Conservation (phyloP, 2,797 vertebrate genomes). For the Aulostomus chinensis region DNA sequence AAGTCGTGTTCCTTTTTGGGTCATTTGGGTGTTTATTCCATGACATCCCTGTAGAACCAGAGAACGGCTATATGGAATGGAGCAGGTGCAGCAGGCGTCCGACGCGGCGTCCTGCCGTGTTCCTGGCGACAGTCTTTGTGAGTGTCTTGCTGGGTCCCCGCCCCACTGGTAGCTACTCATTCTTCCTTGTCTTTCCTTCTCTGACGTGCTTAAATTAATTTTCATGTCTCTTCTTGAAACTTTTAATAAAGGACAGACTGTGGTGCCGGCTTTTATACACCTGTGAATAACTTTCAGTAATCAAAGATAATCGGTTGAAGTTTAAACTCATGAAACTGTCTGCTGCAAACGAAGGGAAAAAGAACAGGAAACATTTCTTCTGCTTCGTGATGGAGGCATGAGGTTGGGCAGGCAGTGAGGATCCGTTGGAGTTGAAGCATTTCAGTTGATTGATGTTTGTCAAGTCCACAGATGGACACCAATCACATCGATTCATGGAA, state of each 20-base stretch:
- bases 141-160: constrained; percentile 30
- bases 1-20: constrained; percentile 18
- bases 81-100: constrained; percentile 1
- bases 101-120: constrained; percentile 7
- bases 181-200: constrained; percentile 2
- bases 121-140: constrained; percentile 58
- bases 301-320: constrained; percentile 9
- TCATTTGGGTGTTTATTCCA: constrained; percentile 6
- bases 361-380: too few species aligned
- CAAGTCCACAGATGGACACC: too few species aligned
- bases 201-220: constrained; percentile 18
- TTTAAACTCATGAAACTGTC: constrained; percentile 6
- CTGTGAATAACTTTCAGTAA: constrained; percentile 7
- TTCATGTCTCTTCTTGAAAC: constrained; percentile 15
- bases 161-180: constrained; percentile 31
- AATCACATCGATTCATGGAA: too few species aligned
- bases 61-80: constrained; percentile 24
- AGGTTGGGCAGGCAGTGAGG: too few species aligned
- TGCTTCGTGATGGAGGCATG: too few species aligned
- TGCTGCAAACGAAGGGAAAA: too few species aligned
- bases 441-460: too few species aligned
- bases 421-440: too few species aligned
- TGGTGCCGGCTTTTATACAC: constrained; percentile 17
- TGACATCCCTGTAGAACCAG: constrained; percentile 25
- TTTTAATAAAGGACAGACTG: constrained; percentile 6